A percentile compares a stretch with the other conserved stretches of the same genome.
phyloP scores from a whole-genome alignment of 2,797 vertebrate species.

The Lophius americanus region DNA sequence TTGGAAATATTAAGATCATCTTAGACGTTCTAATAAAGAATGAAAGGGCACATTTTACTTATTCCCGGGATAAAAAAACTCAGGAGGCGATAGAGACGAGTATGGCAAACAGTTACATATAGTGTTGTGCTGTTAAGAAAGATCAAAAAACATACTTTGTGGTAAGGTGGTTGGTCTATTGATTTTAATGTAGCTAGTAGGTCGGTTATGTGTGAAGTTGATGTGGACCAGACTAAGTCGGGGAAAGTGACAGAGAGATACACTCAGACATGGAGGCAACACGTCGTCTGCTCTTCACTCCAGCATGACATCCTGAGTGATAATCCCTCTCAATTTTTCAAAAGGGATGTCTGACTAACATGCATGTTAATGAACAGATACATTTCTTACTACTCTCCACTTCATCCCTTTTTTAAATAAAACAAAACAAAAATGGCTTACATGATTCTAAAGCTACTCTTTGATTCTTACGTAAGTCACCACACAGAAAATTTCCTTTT shows the following conservation, averaged over 20 bases:
- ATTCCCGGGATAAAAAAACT: too few species aligned
- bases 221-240: background rate
- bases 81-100: background rate
- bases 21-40: background rate
- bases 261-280: conserved; percentile 1
- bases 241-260: background rate
- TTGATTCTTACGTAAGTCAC: conserved; percentile 20
- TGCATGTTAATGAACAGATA: conserved; percentile 68
- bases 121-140: background rate
- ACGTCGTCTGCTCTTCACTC: conserved; percentile 15
- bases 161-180: background rate
- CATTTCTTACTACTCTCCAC: conserved; percentile 53
- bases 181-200: background rate
- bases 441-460: conserved; percentile 28
- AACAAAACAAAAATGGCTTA: conserved; percentile 44
- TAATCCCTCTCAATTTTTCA: conserved; percentile 66
- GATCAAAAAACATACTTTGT: background rate
- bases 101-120: background rate
- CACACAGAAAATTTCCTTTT: background rate
- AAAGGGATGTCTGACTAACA: conserved; percentile 50
- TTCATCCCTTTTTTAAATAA: conserved; percentile 59
- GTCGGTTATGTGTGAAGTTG: background rate
- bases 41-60: background rate
- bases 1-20: too few species aligned
- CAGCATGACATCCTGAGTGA: conserved; percentile 47